Conservation (phyloP, 1,140 invertebrate species). For the Epicauta chinensis region DNA sequence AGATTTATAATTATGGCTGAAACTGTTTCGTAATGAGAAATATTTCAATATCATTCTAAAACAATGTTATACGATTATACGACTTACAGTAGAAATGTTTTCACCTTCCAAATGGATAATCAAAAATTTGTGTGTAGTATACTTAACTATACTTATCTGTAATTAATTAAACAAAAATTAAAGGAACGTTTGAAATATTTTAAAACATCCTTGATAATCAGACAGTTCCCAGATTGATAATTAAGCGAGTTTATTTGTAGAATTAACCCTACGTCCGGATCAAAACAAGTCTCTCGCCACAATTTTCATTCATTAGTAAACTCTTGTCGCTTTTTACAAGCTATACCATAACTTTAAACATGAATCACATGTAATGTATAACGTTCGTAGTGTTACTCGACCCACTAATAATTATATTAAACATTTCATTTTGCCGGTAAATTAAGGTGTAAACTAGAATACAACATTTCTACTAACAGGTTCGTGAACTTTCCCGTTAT, state of each 20-base stretch:
- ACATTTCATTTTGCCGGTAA: slow-evolving; percentile 20
- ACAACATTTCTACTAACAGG: slow-evolving; percentile 7
- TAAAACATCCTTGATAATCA: slow-evolving; percentile 13
- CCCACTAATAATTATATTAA: slow-evolving; percentile 22
- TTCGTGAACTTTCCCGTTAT: slow-evolving; percentile 11
- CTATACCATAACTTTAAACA: slow-evolving; percentile 18
- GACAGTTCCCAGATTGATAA: slow-evolving; percentile 19
- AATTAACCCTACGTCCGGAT: slow-evolving; percentile 23
- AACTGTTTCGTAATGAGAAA: no score
- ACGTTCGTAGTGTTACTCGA: slow-evolving; percentile 16
- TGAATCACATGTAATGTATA: slow-evolving; percentile 22
- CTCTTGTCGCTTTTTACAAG: slow-evolving; percentile 21
- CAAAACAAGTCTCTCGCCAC: slow-evolving; percentile 19
- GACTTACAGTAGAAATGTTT: no score
- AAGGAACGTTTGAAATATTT: no score
- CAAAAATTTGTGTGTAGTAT: no score
- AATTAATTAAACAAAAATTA: no score
- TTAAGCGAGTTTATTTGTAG: slow-evolving; percentile 21
- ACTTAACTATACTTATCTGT: no score
- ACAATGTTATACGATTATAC: no score
- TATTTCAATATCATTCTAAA: no score
- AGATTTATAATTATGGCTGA: no score
- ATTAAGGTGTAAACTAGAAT: slow-evolving; percentile 17
- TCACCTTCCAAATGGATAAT: no score
- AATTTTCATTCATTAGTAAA: slow-evolving; percentile 22